Base-by-base conservation (phyloP, 2,113 vertebrate species). In the Acanthochromis polyacanthus region DNA sequence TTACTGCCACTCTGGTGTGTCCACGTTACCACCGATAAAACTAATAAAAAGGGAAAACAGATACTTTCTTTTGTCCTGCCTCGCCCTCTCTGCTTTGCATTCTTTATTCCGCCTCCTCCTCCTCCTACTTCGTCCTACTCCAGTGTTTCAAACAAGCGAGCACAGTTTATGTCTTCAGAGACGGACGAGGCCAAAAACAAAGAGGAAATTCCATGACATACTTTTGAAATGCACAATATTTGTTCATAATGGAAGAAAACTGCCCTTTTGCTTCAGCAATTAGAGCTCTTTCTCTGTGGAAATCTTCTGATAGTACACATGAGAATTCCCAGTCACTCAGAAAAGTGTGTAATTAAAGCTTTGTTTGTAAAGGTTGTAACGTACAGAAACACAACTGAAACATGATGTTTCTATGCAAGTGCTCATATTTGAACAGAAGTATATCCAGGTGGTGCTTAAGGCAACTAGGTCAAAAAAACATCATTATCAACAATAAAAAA, bases 21-120 rank as follows among this genome's bases (percentile, higher is more conserved):
- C 68, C 83, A 75, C 73, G 84, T 72, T 75, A 43, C 53, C 28
- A 51, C 78, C 45, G 83, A 91, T 87, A 84, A 88, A 78, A 71
- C 60, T 56, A 75, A 83, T 85, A 81, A 77, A 85, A 85, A 36
- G 28, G 8, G 51, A 80, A 25, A 60, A 68, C 69, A 87, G 73
- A 86, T 45, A 71, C 58, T 67, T 76, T 65, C 58, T 83, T 80
- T 80, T 77, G 69, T 69, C 69, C 17, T 62, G 30, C 46, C 65
- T 74, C 0, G 32, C 59, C 48, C 52, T 59, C 50, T 30, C 12
- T 84, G 56, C 51, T 89, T 90, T 85, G 75, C 76, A 84, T 86
- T 80, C 58, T 82, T 65, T 60, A 3, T 43, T 57, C 61, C 48
- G 40, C 43, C 77, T 78, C 62, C 30, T 0, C 51, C 43, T 70